Percentiles rank a stretch among this genome's conserved stretches.
Evolutionary conservation across 2,797 vertebrate species (phyloP).

Genomic region (Iguana delicatissima): DNA sequence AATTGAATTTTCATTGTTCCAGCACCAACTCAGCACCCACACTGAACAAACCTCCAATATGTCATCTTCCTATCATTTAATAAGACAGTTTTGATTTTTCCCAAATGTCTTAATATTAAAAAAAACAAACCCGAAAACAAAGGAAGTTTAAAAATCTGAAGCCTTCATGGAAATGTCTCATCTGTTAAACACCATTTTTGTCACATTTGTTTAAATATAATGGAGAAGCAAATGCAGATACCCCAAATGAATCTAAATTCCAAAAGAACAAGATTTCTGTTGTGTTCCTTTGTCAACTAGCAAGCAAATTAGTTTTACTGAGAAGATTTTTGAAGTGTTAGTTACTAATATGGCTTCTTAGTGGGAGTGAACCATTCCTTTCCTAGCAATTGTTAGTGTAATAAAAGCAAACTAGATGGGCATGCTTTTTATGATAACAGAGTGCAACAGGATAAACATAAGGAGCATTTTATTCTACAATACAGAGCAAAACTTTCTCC

Average conservation of each 20-base stretch:
- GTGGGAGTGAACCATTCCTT: not conserved
- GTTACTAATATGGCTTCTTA: not conserved
- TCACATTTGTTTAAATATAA: slow-evolving; percentile 26
- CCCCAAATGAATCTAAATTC: slow-evolving; percentile 26
- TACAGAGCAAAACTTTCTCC: not conserved
- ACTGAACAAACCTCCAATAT: not conserved
- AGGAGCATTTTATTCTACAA: not conserved
- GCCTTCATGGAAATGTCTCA: slow-evolving; percentile 28
- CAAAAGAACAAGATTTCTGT: too few relatives aligned
- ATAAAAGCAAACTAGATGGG: not conserved
- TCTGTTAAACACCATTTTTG: slow-evolving; percentile 22
- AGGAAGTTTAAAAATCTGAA: slow-evolving; percentile 36
- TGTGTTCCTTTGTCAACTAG: not conserved
- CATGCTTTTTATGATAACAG: not conserved
- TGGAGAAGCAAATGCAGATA: slow-evolving; percentile 7
- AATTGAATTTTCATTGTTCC: slow-evolving; percentile 27
- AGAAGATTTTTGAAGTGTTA: not conserved
- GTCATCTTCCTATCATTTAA: slow-evolving; percentile 37
- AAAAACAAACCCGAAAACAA: not conserved
- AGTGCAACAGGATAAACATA: not conserved
- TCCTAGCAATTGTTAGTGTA: not conserved
- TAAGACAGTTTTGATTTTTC: slow-evolving; percentile 39
- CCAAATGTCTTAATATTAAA: slow-evolving; percentile 47
- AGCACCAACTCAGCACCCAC: slow-evolving; percentile 36
- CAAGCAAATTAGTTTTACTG: not conserved